Percentiles rank a stretch among this genome's conserved stretches.
Conservation (phyloP, 2,888 invertebrate species). For the Ichneumoninae sp. region DNA sequence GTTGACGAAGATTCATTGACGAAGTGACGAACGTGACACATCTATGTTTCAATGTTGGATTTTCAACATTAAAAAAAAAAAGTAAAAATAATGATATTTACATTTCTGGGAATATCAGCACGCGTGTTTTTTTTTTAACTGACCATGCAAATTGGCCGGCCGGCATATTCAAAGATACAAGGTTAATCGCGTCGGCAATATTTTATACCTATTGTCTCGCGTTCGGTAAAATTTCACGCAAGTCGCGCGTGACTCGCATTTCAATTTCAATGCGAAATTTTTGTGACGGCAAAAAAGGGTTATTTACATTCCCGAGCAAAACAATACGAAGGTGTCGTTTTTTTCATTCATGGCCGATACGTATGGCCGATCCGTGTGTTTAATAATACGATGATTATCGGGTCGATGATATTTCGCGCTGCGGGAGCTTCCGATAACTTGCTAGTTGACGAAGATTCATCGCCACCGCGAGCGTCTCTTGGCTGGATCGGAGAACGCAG, state of each 20-base stretch:
- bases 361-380: background rate
- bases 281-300: background rate
- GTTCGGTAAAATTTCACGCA: background rate
- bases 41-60: too few species aligned
- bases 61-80: too few species aligned
- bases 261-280: background rate
- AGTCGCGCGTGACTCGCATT: background rate
- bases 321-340: background rate
- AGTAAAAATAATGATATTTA: too few species aligned
- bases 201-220: background rate
- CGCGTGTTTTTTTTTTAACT: too few species aligned
- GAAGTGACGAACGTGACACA: too few species aligned
- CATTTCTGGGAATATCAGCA: too few species aligned
- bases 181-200: too few species aligned
- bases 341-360: background rate
- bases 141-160: too few species aligned
- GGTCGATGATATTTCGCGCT: background rate
- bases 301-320: background rate
- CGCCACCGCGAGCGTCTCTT: background rate
- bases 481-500: background rate
- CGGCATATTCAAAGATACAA: too few species aligned
- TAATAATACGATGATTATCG: constrained; percentile 7
- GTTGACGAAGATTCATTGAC: background rate
- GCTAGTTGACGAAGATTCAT: constrained; percentile 38
- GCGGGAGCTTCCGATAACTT: constrained; percentile 7